Base-by-base conservation (phyloP, 2,113 vertebrate species). In the Phylloscopus trochilus region DNA sequence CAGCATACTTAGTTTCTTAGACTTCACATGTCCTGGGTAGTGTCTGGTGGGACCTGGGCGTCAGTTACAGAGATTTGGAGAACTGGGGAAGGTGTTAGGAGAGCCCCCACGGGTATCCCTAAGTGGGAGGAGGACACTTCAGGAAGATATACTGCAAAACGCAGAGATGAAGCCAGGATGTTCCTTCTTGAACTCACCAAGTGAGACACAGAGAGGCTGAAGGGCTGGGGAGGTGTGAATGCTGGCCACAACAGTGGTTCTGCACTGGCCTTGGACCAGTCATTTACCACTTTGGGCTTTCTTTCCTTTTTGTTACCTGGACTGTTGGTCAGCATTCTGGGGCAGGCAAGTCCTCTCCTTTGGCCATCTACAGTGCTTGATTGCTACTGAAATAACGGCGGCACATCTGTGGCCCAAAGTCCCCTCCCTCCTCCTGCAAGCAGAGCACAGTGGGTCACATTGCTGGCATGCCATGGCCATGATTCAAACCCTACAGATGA, bases 381-480 rank as follows among this genome's bases (percentile, higher is more conserved):
- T 4, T 77, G 27, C 80, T 60, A 5, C 60, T 35, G 37, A 83
- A 92, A 66, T 33, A 66, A 27, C 20, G 15, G 12, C 2, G 0
- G 27, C 70, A 67, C 27, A 67, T 90, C n/a, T 37, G 35, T 7
- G 1, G 37, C 55, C 37, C 53, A 19, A 52, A 47, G 33, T 87
- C 44, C 73, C 79, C 64, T 94, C 76, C 64, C 72, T 93, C 79
- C 72, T 94, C 90, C 86, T 80, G 52, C 56, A 74, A 21, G 24
- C 14, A 7, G 8, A 53, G 55, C 6, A 0, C 88, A 73, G 37
- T 3, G 7, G 64, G 76, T 90, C 73, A 47, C 87, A 92, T 91
- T 95, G 89, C 78, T 95, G 87, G 87, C 81, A 95, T 96, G 84
- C 94, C 96, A 91, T 18, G 87, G 63, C 70, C 70, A 9, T 96